phyloP scores from a whole-genome alignment of 2,113 vertebrate species.

The Hyaena hyaena region DNA sequence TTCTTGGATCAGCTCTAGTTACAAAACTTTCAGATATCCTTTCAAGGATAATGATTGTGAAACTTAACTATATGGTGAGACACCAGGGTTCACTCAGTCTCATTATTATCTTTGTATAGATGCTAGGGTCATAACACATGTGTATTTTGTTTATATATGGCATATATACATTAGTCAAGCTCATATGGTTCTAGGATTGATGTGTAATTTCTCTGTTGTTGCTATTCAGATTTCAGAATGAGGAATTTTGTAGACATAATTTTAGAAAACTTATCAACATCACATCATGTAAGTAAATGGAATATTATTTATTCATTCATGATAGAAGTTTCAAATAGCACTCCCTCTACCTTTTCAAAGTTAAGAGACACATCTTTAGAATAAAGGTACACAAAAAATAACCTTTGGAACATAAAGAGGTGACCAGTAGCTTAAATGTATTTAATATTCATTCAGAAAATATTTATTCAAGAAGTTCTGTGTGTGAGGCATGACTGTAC shows the following conservation, averaged over 20 bases:
- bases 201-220: not conserved
- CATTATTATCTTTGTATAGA: not conserved
- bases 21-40: not conserved
- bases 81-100: not conserved
- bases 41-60: not conserved
- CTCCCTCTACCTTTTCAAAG: not conserved
- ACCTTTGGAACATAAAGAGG: not conserved
- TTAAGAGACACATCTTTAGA: not conserved
- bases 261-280: not conserved
- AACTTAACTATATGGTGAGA: not conserved
- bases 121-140: not conserved
- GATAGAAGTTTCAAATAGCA: not conserved
- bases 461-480: not conserved
- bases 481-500: not conserved
- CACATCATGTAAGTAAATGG: not conserved
- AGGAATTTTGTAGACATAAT: not conserved
- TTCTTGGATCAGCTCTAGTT: not conserved
- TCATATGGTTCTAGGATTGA: not conserved
- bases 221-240: not conserved
- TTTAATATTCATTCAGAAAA: not conserved
- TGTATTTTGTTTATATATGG: not conserved
- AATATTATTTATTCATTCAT: not conserved
- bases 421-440: not conserved
- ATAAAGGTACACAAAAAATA: not conserved
- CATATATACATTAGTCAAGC: not conserved